Conservation (phyloP, 2,797 vertebrate species). For the Catamblyrhynchus diadema region DNA sequence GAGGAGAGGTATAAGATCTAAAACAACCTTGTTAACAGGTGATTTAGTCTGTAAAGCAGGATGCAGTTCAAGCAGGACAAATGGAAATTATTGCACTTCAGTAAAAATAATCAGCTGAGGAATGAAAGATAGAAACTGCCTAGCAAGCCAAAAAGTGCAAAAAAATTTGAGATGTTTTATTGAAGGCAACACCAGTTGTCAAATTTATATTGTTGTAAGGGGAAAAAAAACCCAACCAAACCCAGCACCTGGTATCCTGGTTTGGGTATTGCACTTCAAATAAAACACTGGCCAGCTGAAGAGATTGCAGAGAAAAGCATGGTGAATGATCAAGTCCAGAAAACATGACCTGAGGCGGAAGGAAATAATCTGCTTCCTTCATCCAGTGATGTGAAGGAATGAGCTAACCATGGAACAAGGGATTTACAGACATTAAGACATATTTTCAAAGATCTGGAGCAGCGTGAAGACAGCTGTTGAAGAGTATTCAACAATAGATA, state of each 20-base stretch:
- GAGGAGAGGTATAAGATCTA: neutral
- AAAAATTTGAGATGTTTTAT: neutral
- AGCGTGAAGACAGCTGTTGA: neutral
- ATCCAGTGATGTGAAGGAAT: neutral
- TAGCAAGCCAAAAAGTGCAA: neutral
- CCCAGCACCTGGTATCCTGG: neutral
- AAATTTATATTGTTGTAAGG: neutral
- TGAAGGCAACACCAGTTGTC: neutral
- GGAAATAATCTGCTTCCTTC: neutral
- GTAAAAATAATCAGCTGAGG: slow-evolving; percentile 3
- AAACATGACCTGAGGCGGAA: neutral
- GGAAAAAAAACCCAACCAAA: neutral
- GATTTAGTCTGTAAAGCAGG: slow-evolving; percentile 18
- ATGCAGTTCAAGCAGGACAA: slow-evolving; percentile 8
- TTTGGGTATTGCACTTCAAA: neutral
- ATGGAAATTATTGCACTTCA: slow-evolving; percentile 9
- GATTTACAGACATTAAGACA: neutral
- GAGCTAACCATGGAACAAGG: neutral
- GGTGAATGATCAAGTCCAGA: neutral
- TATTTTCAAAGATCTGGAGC: neutral
- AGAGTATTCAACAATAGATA: neutral
- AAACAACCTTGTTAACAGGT: neutral
- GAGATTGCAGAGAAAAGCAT: neutral
- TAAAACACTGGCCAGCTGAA: neutral
- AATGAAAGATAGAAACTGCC: neutral